Evolutionary conservation across 2,113 vertebrate species (phyloP).

Genomic region (Spizaetus ornatus): DNA sequence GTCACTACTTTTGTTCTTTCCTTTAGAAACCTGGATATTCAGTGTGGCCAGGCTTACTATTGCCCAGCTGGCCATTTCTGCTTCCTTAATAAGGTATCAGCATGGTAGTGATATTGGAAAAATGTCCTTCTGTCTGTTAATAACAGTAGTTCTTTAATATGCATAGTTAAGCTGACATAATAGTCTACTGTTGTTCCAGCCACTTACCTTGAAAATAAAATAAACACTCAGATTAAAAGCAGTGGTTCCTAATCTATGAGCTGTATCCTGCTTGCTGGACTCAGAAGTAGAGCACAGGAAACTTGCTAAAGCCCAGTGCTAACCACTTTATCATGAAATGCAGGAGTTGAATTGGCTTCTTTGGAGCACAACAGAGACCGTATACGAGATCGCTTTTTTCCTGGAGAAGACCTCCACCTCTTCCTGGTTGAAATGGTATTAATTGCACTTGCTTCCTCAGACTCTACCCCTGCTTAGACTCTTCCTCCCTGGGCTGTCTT

Average conservation of each 20-base stretch:
- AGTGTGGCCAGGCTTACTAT: neutral
- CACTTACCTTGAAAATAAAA: neutral
- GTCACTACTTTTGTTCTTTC: neutral
- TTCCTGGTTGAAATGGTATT: neutral
- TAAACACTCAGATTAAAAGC: neutral
- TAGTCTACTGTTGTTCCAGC: neutral
- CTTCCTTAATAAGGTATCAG: neutral
- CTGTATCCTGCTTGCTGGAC: neutral
- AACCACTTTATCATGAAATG: neutral
- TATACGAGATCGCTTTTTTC: neutral
- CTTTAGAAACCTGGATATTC: neutral
- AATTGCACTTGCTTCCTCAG: neutral
- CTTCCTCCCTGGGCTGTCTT: neutral
- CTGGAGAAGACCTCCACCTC: neutral
- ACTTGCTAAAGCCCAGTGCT: neutral
- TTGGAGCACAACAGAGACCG: neutral
- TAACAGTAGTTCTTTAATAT: neutral
- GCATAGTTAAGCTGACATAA: neutral
- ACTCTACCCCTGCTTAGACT: neutral
- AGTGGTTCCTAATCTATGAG: neutral
- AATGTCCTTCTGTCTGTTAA: neutral
- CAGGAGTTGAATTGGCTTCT: neutral
- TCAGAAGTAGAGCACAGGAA: neutral
- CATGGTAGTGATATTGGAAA: neutral
- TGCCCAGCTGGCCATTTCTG: neutral